Conservation (phyloP, 2,797 vertebrate species). For the Hozukius guyotensis region DNA sequence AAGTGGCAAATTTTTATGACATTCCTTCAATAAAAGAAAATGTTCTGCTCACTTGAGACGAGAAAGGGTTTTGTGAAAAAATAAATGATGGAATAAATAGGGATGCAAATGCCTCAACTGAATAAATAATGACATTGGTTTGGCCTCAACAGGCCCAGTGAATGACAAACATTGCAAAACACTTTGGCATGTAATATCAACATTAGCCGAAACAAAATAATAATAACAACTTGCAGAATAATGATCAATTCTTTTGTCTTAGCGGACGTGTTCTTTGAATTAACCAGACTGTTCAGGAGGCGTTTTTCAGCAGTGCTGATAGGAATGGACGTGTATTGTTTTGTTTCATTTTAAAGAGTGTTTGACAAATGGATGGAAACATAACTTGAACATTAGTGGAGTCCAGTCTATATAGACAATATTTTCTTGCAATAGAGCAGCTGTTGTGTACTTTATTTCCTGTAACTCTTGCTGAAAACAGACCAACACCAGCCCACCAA, state of each 20-base stretch:
- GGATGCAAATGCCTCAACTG: slow-evolving; percentile 15
- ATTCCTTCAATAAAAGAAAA: slow-evolving; percentile 23
- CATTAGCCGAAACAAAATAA: slow-evolving; percentile 8
- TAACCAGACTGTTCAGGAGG: background rate
- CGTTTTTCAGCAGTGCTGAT: background rate
- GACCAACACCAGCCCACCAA: slow-evolving; percentile 34
- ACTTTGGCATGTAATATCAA: slow-evolving; percentile 1
- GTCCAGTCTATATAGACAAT: background rate
- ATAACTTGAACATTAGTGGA: background rate
- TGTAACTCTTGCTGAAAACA: slow-evolving; percentile 8
- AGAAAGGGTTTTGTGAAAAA: slow-evolving; percentile 28
- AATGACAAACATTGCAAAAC: slow-evolving; percentile 39
- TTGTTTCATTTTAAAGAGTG: background rate
- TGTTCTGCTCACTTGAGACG: slow-evolving; percentile 42
- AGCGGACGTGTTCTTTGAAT: background rate
- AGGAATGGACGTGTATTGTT: background rate
- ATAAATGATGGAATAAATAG: slow-evolving; percentile 34
- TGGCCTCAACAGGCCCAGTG: slow-evolving; percentile 12
- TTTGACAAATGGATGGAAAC: slow-evolving; percentile 12
- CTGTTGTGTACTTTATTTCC: background rate
- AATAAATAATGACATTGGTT: slow-evolving; percentile 47
- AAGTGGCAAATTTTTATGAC: slow-evolving; percentile 15
- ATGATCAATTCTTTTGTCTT: slow-evolving; percentile 17
- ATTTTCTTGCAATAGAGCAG: background rate
- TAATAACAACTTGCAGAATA: background rate